Conservation (phyloP, 92 coral and sea anemone species). For the Isaurus tuberculatus region DNA sequence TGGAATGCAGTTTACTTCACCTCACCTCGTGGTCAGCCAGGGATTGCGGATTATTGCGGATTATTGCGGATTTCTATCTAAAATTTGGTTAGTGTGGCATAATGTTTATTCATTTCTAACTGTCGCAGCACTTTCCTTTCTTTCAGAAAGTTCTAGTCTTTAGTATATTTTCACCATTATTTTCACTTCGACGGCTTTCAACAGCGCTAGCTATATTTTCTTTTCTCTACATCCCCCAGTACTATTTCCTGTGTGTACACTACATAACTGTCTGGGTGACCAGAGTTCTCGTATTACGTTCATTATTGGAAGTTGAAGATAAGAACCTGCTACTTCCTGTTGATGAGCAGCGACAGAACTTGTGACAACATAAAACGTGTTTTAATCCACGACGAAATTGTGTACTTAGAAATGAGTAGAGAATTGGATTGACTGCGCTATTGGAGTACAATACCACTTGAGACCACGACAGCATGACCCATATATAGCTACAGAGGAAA, state of each 20-base stretch:
- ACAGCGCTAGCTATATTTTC: no score
- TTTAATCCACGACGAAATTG: conserved; percentile 91
- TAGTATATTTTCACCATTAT: no score
- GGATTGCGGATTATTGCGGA: no score
- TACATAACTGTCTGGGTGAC: conserved; percentile 30
- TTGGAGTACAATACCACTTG: conserved; percentile 86
- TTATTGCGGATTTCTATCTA: no score
- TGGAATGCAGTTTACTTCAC: no score
- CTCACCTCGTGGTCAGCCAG: no score
- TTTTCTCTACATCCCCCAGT: background rate
- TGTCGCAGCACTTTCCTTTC: no score
- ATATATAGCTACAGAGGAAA: conserved; percentile 54
- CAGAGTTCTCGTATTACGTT: conserved; percentile 8
- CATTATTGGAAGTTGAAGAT: conserved; percentile 15
- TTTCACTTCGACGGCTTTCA: no score
- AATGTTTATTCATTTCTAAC: no score
- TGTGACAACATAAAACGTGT: conserved; percentile 51
- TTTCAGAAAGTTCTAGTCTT: no score
- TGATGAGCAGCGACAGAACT: background rate
- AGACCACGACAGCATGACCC: conserved; percentile 77
- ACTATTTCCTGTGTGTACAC: background rate
- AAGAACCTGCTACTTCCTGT: conserved; percentile 35
- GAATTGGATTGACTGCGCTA: conserved; percentile 92
- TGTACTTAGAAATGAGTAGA: conserved; percentile 91
- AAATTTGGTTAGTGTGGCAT: no score